These are phyloP conservation scores for Helicoverpa zea DNA, from an alignment of 1,140 invertebrate genomes.

Conservation along the genomic window DNA sequence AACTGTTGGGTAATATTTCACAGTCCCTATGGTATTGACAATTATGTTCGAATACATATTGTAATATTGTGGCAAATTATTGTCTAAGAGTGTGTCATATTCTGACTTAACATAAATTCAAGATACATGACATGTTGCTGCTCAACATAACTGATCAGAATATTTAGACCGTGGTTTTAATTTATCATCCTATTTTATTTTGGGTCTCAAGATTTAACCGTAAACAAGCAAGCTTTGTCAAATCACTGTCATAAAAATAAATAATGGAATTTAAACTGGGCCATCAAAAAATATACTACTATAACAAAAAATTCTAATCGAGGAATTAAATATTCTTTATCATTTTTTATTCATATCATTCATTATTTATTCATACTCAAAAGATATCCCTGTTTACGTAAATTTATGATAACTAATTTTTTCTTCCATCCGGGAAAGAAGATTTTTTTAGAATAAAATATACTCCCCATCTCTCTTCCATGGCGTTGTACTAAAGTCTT, in stretches of 20 bases:
- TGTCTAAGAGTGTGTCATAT: too few species aligned
- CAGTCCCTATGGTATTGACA: not conserved
- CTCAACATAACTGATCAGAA: too few species aligned
- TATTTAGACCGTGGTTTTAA: too few species aligned
- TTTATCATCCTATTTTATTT: too few species aligned
- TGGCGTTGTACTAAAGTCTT: not conserved
- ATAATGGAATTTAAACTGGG: not conserved
- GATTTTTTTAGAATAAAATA: constrained; percentile 15
- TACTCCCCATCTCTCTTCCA: not conserved
- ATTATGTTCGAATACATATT: not conserved
- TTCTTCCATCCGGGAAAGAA: constrained; percentile 41
- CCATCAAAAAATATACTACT: not conserved
- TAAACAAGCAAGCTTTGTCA: not conserved
- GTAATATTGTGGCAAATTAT: not conserved
- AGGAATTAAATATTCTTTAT: constrained; percentile 45
- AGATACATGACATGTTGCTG: too few species aligned
- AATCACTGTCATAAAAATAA: not conserved
- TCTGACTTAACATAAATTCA: too few species aligned
- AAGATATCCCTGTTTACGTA: constrained; percentile 52
- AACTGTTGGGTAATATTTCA: not conserved
- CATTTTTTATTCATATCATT: too few species aligned
- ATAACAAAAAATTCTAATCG: constrained; percentile 44
- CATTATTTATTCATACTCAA: constrained; percentile 52
- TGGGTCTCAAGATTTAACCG: not conserved
- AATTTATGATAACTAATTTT: constrained; percentile 60